These are phyloP conservation scores for Asobara japonica DNA, from an alignment of 1,140 invertebrate genomes.

Conservation along the genomic window DNA sequence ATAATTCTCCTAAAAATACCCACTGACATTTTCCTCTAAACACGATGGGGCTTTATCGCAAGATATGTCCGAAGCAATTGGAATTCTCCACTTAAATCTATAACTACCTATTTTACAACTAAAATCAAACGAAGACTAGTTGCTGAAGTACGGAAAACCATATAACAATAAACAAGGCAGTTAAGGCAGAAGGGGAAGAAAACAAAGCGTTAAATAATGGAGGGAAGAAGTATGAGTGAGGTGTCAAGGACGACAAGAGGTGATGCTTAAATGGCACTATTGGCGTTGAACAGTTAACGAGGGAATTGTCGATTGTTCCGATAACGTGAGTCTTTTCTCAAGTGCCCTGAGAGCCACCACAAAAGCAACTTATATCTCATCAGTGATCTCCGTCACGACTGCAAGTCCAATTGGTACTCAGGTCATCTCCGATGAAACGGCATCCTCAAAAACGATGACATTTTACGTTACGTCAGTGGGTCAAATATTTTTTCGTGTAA, in stretches of 20 bases:
- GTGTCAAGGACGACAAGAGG: constrained; percentile 4
- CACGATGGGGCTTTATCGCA: too few relatives aligned
- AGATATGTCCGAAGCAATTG: too few relatives aligned
- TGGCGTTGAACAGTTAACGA: constrained; percentile 6
- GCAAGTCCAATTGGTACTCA: background rate
- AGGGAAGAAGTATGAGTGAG: background rate
- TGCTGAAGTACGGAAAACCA: background rate
- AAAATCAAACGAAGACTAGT: too few relatives aligned
- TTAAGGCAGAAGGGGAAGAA: background rate
- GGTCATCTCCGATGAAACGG: background rate
- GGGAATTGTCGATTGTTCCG: constrained; percentile 10
- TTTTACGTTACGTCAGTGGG: background rate
- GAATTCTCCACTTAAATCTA: too few relatives aligned
- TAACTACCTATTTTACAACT: too few relatives aligned
- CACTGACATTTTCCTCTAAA: too few relatives aligned
- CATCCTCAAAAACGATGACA: background rate
- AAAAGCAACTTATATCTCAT: background rate
- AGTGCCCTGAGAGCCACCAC: background rate
- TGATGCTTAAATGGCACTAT: background rate
- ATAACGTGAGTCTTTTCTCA: background rate
- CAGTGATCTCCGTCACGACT: background rate
- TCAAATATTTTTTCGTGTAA: too few relatives aligned
- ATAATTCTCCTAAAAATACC: too few relatives aligned
- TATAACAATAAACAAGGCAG: background rate
- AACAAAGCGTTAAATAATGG: background rate